Evolutionary conservation across 2,888 invertebrate genomes (phyloP).

Genomic region (Hypena proboscidalis): DNA sequence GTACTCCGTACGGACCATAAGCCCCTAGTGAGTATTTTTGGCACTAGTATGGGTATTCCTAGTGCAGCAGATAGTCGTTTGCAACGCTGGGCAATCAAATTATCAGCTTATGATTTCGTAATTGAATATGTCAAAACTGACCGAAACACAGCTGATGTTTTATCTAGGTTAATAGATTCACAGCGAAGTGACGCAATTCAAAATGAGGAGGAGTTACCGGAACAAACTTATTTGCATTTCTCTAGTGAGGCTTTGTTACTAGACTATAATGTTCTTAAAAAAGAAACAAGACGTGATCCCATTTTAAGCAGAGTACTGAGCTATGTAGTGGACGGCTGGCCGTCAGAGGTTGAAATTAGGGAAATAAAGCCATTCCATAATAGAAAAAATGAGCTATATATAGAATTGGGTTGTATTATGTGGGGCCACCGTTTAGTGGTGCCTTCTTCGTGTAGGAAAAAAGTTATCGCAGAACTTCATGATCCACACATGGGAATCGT

Average conservation of each 20-base stretch:
- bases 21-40: constrained; percentile 7
- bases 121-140: constrained; percentile 4
- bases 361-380: not conserved
- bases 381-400: not conserved
- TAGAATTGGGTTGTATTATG: not conserved
- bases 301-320: not conserved
- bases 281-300: not conserved
- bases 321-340: constrained; percentile 1
- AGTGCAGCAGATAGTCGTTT: constrained; percentile 10
- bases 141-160: not conserved
- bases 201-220: too few relatives aligned
- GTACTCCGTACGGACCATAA: constrained; percentile 3
- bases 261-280: not conserved
- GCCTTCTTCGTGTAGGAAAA: constrained; percentile 2
- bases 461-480: constrained; percentile 8
- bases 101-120: not conserved
- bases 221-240: not conserved
- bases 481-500: too few relatives aligned
- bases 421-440: constrained; percentile 14
- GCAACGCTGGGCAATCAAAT: constrained; percentile 24
- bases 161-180: not conserved
- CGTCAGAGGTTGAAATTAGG: not conserved
- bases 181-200: not conserved
- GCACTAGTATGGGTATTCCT: too few relatives aligned
- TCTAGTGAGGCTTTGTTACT: not conserved